Conservation (phyloP, 2,797 vertebrate species). For the Emys orbicularis region DNA sequence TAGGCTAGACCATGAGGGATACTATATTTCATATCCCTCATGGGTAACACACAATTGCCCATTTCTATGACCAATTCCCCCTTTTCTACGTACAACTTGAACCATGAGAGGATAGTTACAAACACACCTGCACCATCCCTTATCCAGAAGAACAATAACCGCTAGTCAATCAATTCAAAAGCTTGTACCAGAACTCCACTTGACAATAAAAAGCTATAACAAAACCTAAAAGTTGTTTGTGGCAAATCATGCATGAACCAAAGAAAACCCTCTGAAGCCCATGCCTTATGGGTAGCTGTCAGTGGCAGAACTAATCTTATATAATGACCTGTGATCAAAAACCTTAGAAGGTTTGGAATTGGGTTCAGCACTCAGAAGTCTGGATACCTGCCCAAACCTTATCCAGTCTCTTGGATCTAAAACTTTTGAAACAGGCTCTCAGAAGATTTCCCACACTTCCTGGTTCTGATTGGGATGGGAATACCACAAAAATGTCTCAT, state of each 20-base stretch:
- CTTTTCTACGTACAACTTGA: neutral
- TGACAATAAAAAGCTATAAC: neutral
- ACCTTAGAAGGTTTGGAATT: neutral
- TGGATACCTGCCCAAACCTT: neutral
- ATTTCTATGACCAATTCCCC: neutral
- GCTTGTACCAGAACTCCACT: neutral
- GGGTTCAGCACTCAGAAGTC: neutral
- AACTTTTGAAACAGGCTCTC: neutral
- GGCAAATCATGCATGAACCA: neutral
- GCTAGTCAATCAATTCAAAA: neutral
- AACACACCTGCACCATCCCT: neutral
- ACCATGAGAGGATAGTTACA: neutral
- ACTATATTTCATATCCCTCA: neutral
- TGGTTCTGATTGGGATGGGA: neutral
- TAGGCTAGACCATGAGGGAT: slow-evolving; percentile 23
- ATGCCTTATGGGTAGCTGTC: rapidly evolving
- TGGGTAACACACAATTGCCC: neutral
- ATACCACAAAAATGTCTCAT: neutral
- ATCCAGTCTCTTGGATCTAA: neutral
- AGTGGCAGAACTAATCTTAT: neutral
- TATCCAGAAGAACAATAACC: neutral
- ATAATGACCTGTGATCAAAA: neutral
- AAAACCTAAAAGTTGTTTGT: neutral
- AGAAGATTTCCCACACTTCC: neutral
- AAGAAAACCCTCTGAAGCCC: neutral